These are phyloP conservation scores for Drosophila antonietae DNA, from an alignment of 2,888 invertebrate species.

Conservation along the genomic window DNA sequence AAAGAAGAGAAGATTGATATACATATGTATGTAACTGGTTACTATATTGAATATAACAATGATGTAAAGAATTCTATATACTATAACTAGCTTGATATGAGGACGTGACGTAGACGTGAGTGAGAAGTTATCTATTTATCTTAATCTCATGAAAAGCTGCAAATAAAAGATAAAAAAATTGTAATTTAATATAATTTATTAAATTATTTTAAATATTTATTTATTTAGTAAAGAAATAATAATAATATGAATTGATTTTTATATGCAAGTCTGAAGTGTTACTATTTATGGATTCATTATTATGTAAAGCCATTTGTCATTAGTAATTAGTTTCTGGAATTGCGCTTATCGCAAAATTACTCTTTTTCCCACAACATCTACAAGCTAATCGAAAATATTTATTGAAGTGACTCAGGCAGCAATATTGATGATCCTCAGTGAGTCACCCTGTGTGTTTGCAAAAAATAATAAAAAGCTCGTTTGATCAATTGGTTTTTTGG, in stretches of 20 bases:
- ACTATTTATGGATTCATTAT: neutral
- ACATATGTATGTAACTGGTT: neutral
- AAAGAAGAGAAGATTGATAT: neutral
- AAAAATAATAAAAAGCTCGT: slow-evolving; percentile 23
- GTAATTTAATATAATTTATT: neutral
- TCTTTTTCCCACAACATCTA: slow-evolving; percentile 20
- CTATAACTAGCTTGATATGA: neutral
- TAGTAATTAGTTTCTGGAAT: slow-evolving; percentile 1
- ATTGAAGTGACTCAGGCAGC: slow-evolving; percentile 33
- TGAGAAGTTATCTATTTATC: neutral
- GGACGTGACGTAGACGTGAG: too few relatives aligned
- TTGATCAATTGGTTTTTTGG: slow-evolving; percentile 48
- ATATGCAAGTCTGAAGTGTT: neutral
- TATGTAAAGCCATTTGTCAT: neutral
- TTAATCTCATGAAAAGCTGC: neutral
- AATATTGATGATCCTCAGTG: slow-evolving; percentile 37
- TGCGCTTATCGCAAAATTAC: slow-evolving; percentile 37
- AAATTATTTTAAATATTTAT: neutral
- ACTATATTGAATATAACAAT: neutral
- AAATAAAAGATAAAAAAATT: neutral
- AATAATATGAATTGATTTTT: neutral
- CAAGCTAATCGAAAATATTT: slow-evolving; percentile 11
- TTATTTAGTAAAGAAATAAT: neutral
- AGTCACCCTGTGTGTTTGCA: slow-evolving; percentile 32
- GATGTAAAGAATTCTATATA: neutral